Evolutionary conservation across 2,888 invertebrate species (phyloP), one percentile per base, ranked within the genome.

Genomic region (Monopis laevigella): DNA sequence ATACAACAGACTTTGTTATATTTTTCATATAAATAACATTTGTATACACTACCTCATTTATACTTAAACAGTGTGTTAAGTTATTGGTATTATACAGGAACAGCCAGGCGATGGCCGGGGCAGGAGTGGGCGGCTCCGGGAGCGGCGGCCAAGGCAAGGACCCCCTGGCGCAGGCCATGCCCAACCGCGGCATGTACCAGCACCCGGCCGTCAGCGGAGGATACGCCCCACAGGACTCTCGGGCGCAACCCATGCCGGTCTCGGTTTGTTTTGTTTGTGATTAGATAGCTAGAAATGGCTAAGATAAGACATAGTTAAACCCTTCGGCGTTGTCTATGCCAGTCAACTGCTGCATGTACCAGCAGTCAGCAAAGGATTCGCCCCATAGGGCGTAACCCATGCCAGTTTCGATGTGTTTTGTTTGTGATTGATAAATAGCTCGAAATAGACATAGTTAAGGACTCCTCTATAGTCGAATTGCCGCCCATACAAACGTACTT

Each of bases 61-160:
- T n/a, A n/a, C n/a, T n/a, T n/a, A n/a, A n/a, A n/a, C n/a, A n/a
- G n/a, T n/a, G n/a, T n/a, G n/a, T n/a, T n/a, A n/a, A n/a, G n/a
- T n/a, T n/a, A n/a, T n/a, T n/a, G n/a, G n/a, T 35, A n/a, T 34
- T 40, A 16, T 42, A 14, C 65, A 82, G 82, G 82, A 81, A 77
- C 67, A 73, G 62, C 52, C 80, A 73, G 51, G 59, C 62, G 27
- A 48, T 78, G 53, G 56, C 64, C 41, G 64, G 74, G 12, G 60
- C 72, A 41, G 71, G 66, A 41, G 59, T 42, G 11, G n/a, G n/a
- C n/a, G n/a, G n/a, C n/a, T 45, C 59, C 40, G 68, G 64, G 16
- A 65, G 71, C 40, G 68, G 68, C 45, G 56, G 65, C 5, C 80
- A 80, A 54, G 80, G 80, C 48, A 81, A 82, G 50, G 78, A 77